Evolutionary conservation across 2,797 vertebrate species (phyloP), one percentile per base, ranked within the genome.

Genomic region (Lacerta agilis): DNA sequence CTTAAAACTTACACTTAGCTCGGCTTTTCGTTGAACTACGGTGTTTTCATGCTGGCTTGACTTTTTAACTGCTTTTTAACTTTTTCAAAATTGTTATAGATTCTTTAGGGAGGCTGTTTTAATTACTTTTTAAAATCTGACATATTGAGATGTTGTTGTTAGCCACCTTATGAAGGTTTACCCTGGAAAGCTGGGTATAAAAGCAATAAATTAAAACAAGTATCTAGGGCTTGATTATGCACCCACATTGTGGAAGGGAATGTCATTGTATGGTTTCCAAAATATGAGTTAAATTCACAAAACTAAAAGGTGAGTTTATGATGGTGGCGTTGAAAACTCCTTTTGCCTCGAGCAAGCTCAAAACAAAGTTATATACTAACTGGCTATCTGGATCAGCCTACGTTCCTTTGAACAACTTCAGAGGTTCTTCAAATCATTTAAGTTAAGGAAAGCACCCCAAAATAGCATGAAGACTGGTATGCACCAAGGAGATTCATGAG

Each of bases 381-480:
- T 71, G 3, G 9, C 61, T 29, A 61, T 23, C 33, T 76, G n/a
- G 69, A 85, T 64, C 36, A 85, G 20, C 5, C 69, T 8, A 13
- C 5, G 3, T 8, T 64, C 72, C 27, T 76, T 9, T 76, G 72
- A 85, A 76, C 15, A n/a, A 27, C 41, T 76, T 85, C 45, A 82
- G 43, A 82, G 36, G 72, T 61, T 64, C 55, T 66, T 85, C 36
- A 85, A 25, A 64, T 66, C 55, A 76, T 85, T 85, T 25, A 87
- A 20, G 25, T 15, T 79, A 82, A 93, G 91, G 25, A 61, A 92
- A 84, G 72, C 3, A 87, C 84, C 84, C 79, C 86, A 88, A 94
- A 93, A 90, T 13, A 90, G 5, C 80, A 88, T 58, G 69, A 94
- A 79, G 94, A 73, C 90, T 92, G 87, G 84, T 72, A 93, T 93